These are phyloP conservation scores for Pseudomyrmex sp. DNA, from an alignment of 1,140 invertebrate genomes.

Conservation along the genomic window DNA sequence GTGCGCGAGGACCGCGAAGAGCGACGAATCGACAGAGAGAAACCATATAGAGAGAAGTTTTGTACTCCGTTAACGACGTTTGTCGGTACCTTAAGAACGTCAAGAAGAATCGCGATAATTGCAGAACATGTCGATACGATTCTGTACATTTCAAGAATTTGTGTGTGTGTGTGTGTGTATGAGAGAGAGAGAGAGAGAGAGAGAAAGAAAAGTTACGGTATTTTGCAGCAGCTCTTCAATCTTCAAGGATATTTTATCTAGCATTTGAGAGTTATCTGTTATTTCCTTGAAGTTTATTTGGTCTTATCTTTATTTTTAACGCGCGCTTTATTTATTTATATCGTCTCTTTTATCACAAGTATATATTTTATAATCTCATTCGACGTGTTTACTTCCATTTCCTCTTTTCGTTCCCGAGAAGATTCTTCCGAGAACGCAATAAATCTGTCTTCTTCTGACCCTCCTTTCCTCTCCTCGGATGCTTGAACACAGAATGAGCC, in stretches of 20 bases:
- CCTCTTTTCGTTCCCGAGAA: neutral
- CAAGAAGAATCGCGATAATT: too few species aligned
- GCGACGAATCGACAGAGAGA: slow-evolving; percentile 24
- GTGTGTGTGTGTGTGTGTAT: too few species aligned
- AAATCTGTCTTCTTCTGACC: slow-evolving; percentile 38
- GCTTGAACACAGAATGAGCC: slow-evolving; percentile 33
- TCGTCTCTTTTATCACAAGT: neutral
- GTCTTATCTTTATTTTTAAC: neutral
- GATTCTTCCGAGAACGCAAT: slow-evolving; percentile 28
- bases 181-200: too few species aligned
- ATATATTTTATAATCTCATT: slow-evolving; percentile 46
- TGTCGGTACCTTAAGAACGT: too few species aligned
- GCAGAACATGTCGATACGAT: too few species aligned
- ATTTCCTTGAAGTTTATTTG: slow-evolving; percentile 9
- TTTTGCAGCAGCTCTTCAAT: too few species aligned
- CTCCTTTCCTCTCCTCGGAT: slow-evolving; percentile 6
- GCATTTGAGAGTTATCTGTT: neutral
- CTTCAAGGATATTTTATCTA: neutral
- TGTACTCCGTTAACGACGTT: too few species aligned
- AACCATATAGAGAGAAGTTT: neutral
- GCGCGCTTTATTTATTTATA: too few species aligned
- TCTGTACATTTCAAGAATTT: too few species aligned
- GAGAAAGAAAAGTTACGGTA: too few species aligned
- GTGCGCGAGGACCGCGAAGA: slow-evolving; percentile 64
- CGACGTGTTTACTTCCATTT: neutral